phyloP scores from a whole-genome alignment of 2,888 invertebrate species.

The Tyria jacobaeae region DNA sequence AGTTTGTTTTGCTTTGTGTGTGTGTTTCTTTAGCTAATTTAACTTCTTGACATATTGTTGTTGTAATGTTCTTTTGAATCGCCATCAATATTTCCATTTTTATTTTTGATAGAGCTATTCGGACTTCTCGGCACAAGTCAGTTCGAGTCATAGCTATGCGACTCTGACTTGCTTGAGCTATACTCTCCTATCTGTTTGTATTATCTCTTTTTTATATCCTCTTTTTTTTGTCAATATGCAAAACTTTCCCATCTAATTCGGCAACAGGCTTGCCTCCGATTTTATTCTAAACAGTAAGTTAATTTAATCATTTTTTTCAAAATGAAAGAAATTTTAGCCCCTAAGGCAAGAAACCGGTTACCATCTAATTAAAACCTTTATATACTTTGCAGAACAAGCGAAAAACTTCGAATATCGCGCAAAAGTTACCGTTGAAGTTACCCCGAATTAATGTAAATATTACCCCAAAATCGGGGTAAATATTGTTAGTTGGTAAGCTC shows the following conservation, averaged over 20 bases:
- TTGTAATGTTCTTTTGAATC: no score
- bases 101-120: no score
- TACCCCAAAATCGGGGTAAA: constrained; percentile 41
- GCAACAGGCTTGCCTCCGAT: no score
- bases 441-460: constrained; percentile 30
- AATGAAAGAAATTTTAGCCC: neutral
- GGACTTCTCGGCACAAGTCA: no score
- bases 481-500: constrained; percentile 40
- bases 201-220: no score
- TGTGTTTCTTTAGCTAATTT: neutral
- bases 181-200: no score
- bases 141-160: no score
- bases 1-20: neutral
- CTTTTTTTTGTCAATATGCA: no score
- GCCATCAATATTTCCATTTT: no score
- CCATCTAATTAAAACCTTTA: constrained; percentile 44
- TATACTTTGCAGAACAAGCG: constrained; percentile 42
- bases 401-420: constrained; percentile 29
- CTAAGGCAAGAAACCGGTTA: constrained; percentile 2
- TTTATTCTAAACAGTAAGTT: no score
- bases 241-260: no score
- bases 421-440: constrained; percentile 34
- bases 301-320: neutral
- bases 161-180: no score
- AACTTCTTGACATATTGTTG: neutral